A percentile compares a stretch with the other conserved stretches of the same genome.
Conservation (phyloP, 2,113 vertebrate species). For the Centropristis striata region DNA sequence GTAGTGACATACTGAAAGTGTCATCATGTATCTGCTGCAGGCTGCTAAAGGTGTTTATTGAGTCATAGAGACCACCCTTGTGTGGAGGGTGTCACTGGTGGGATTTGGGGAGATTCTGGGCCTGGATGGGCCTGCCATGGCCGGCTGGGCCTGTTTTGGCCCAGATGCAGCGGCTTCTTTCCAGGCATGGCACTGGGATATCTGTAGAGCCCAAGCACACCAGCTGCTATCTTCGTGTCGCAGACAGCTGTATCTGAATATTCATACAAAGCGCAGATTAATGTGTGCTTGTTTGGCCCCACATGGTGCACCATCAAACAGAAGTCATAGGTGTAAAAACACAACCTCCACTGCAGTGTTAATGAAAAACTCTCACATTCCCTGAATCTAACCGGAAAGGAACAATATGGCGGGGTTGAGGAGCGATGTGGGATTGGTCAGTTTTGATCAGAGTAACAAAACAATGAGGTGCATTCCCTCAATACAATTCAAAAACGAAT, state of each 20-base stretch:
- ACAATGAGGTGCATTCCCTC: neutral
- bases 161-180: conserved; percentile 75
- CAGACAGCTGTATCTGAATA: conserved; percentile 85
- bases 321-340: conserved; percentile 29
- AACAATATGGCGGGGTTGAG: neutral
- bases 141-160: conserved; percentile 64
- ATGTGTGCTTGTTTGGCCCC: conserved; percentile 77
- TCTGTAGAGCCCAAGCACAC: conserved; percentile 69
- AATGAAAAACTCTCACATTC: conserved; percentile 1
- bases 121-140: conserved; percentile 34
- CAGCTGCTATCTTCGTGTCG: conserved; percentile 81
- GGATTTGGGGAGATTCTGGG: conserved; percentile 54
- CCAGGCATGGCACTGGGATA: conserved; percentile 78
- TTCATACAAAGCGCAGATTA: conserved; percentile 81
- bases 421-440: neutral
- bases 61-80: conserved; percentile 50
- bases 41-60: conserved; percentile 33
- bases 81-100: conserved; percentile 39
- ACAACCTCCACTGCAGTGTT: neutral
- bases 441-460: neutral
- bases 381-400: neutral
- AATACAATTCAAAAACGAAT: neutral
- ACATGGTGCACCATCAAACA: conserved; percentile 31
- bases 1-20: conserved; percentile 34
- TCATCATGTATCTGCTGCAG: conserved; percentile 32